Base-by-base conservation (phyloP, 2,888 invertebrate genomes). In the Meiosimyza platycephala region DNA sequence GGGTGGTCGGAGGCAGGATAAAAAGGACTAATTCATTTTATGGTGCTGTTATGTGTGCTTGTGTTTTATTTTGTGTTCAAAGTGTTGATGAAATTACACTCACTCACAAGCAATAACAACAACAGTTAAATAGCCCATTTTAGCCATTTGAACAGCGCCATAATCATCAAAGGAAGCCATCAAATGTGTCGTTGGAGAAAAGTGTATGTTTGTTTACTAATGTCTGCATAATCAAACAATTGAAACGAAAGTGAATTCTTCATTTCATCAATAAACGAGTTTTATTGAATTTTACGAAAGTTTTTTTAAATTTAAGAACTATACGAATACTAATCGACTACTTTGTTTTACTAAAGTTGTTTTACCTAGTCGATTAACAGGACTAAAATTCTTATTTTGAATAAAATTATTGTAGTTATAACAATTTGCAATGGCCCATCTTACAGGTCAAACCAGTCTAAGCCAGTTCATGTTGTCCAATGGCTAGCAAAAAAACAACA, bases 171-270 rank as follows among this genome's bases (percentile, higher is more conserved):
- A 75, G 75, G 68, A 68, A 68, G 59, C 68, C 57, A 68, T 68
- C 68, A 68, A 68, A 50, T 47, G 50, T 50, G 47, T 57, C 68
- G 50, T 57, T 52, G 22, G 28, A 12, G 6, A 33, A 18, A 22
- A 33, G 28, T 60, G 28, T 28, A 7, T 60, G 59, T 28, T 60
- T 67, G 68, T 50, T 59, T 33, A 13, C 48, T 55, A 79, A 79
- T 78, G 78, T 77, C 75, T 72, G 77, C 76, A 79, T 78, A 78
- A 80, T 78, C 77, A 80, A 80, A 78, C 79, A 80, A 78, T 80
- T 79, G 79, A 57, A 40, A 47, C 33, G 33, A 47, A 28, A 55
- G 68, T 28, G 68, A 59, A 54, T 50, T n/a, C 68, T n/a, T 57
- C 16, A 16, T 50, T 68, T 40, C 40, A 40, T 40, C 9, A 40